A percentile compares a stretch with the other conserved stretches of the same genome.
Conservation (phyloP, 1,140 invertebrate genomes). For the Drosophila pachea region DNA sequence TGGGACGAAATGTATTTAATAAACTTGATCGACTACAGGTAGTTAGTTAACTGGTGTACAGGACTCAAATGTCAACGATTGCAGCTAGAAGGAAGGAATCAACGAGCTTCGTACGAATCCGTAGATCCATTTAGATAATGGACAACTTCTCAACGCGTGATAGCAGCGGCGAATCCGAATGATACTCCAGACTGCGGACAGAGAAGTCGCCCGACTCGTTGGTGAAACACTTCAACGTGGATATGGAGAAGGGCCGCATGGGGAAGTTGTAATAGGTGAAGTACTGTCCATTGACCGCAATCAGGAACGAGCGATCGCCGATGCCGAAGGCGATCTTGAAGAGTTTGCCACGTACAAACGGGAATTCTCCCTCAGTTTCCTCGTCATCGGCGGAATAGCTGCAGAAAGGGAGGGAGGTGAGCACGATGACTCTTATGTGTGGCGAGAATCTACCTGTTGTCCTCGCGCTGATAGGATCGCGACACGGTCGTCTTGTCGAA, state of each 20-base stretch:
- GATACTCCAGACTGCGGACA: slow-evolving; percentile 71
- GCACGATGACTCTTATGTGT: neutral
- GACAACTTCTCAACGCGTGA: slow-evolving; percentile 74
- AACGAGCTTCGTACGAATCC: slow-evolving; percentile 1
- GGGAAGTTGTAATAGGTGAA: slow-evolving; percentile 78
- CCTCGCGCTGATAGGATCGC: slow-evolving; percentile 67
- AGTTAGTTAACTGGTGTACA: slow-evolving; percentile 58
- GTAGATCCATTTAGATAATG: slow-evolving; percentile 49
- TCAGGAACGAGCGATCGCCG: slow-evolving; percentile 75
- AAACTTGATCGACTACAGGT: slow-evolving; percentile 23
- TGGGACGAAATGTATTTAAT: slow-evolving; percentile 38
- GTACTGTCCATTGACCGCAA: slow-evolving; percentile 76
- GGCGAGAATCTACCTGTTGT: slow-evolving; percentile 55
- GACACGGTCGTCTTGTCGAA: slow-evolving; percentile 71
- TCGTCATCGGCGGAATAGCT: slow-evolving; percentile 71
- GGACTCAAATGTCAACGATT: slow-evolving; percentile 56
- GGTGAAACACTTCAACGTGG: slow-evolving; percentile 74
- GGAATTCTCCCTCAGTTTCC: slow-evolving; percentile 77
- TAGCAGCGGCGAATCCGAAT: slow-evolving; percentile 71
- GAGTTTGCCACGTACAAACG: slow-evolving; percentile 72
- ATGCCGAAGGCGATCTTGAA: slow-evolving; percentile 77
- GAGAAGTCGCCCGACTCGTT: slow-evolving; percentile 72
- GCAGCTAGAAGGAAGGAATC: slow-evolving; percentile 40
- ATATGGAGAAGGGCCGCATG: slow-evolving; percentile 67
- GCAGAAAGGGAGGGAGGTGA: neutral